Evolutionary conservation across 2,888 invertebrate genomes (phyloP).

Genomic region (Cheilosia urbana): DNA sequence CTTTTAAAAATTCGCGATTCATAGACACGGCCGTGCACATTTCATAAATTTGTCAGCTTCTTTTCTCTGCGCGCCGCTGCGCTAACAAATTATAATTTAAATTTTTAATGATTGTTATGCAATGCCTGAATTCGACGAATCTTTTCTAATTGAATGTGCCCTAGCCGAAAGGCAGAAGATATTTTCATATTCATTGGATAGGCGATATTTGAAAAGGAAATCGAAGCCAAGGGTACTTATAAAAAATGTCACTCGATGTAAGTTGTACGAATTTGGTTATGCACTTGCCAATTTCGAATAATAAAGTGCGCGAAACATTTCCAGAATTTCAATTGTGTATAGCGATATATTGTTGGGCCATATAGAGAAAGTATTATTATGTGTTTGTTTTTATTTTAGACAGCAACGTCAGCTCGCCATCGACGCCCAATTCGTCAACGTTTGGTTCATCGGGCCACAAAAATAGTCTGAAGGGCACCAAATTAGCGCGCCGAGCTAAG

Average conservation of each 20-base stretch:
- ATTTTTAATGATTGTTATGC: conserved; percentile 78
- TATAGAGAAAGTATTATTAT: conserved; percentile 59
- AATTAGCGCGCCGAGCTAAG: conserved; percentile 93
- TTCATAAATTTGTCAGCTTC: conserved; percentile 46
- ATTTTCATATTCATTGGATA: conserved; percentile 79
- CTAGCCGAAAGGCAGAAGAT: conserved; percentile 80
- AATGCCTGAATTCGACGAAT: conserved; percentile 83
- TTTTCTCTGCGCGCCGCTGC: not conserved
- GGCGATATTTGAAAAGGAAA: conserved; percentile 68
- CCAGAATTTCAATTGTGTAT: conserved; percentile 49
- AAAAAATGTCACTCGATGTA: conserved; percentile 81
- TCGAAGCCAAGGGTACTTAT: conserved; percentile 78
- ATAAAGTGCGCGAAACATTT: conserved; percentile 34
- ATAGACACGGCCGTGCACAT: conserved; percentile 38
- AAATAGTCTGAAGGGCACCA: conserved; percentile 91
- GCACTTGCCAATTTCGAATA: conserved; percentile 45
- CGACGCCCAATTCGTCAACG: conserved; percentile 80
- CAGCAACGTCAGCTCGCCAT: conserved; percentile 82
- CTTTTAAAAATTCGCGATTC: conserved; percentile 60
- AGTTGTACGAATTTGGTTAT: conserved; percentile 77
- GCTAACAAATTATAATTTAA: conserved; percentile 45
- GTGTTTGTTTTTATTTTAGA: conserved; percentile 77
- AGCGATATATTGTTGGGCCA: conserved; percentile 10
- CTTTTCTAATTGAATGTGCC: conserved; percentile 82
- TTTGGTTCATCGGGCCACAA: conserved; percentile 86